Percentiles rank a stretch among this genome's conserved stretches.
phyloP scores from a whole-genome alignment of 2,113 vertebrate genomes.

The Muntiacus reevesi region DNA sequence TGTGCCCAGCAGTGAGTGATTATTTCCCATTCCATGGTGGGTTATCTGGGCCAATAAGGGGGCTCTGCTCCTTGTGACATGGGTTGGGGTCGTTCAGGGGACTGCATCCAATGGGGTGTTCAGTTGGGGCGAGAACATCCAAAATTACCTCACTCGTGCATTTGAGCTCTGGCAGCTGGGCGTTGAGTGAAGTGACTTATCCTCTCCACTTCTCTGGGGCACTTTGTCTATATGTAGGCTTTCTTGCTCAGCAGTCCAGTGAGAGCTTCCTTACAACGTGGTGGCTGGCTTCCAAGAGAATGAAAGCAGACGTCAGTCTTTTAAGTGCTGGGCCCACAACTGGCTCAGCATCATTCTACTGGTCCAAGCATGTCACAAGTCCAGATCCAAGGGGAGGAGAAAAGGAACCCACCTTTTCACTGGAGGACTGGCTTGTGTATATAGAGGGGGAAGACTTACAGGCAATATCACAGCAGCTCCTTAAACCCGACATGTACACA shows the following conservation, averaged over 20 bases:
- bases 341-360: background rate
- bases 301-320: background rate
- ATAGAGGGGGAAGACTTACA: background rate
- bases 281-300: background rate
- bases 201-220: background rate
- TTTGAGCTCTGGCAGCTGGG: background rate
- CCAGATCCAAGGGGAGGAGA: background rate
- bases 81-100: background rate
- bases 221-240: background rate
- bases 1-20: background rate
- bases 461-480: background rate
- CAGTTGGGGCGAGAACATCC: background rate
- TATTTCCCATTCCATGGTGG: background rate
- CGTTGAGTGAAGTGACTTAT: background rate
- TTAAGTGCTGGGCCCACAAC: background rate
- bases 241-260: background rate
- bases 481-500: background rate
- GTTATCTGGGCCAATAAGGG: background rate
- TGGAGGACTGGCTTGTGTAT: background rate
- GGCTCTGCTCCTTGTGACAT: background rate
- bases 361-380: background rate
- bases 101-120: background rate
- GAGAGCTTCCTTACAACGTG: background rate
- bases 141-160: background rate
- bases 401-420: background rate